phyloP scores from a whole-genome alignment of 2,113 vertebrate genomes.

The Astur gentilis region DNA sequence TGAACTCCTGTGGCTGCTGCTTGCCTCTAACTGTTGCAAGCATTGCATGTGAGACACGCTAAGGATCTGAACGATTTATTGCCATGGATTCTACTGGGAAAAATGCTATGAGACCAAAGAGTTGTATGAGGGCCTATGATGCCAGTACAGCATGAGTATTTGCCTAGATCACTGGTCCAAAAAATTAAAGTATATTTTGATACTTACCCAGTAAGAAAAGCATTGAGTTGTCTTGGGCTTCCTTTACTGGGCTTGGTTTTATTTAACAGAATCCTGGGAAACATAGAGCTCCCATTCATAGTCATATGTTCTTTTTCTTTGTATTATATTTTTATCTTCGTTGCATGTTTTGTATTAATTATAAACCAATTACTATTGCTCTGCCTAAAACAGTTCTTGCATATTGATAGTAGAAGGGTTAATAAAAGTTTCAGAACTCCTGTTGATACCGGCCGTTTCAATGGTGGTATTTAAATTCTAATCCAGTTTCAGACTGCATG shows the following conservation, averaged over 20 bases:
- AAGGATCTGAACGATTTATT: neutral
- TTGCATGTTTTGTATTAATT: neutral
- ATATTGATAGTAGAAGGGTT: neutral
- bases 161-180: neutral
- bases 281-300: neutral
- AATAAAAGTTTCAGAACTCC: neutral
- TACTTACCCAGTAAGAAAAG: neutral
- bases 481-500: neutral
- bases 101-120: neutral
- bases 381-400: neutral
- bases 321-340: neutral
- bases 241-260: neutral
- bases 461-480: neutral
- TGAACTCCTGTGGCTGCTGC: neutral
- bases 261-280: neutral
- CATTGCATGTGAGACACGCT: fast-evolving
- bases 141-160: neutral
- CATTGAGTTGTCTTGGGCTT: neutral
- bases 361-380: neutral
- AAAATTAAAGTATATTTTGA: neutral
- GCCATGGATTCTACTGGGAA: neutral
- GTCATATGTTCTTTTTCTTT: neutral
- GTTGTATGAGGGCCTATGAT: neutral
- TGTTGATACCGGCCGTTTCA: neutral
- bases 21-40: neutral